Evolutionary conservation across 1,140 invertebrate genomes (phyloP).

Genomic region (Drosophila grimshawi): DNA sequence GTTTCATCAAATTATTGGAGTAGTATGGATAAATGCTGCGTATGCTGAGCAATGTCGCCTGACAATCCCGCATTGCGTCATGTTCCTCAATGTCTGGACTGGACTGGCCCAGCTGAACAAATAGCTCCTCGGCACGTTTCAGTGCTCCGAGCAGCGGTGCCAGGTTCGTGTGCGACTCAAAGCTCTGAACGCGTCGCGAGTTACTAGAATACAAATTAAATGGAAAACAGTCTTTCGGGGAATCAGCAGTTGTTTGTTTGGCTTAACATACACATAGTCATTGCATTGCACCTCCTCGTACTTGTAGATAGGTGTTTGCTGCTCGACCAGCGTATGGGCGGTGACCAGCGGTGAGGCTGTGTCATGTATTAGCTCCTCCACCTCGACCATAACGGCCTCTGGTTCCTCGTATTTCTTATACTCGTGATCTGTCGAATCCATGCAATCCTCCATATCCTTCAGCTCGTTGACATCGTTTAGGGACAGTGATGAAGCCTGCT

Average conservation of each 20-base stretch:
- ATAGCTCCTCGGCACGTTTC: slow-evolving; percentile 78
- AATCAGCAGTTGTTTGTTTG: neutral
- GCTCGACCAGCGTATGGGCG: slow-evolving; percentile 86
- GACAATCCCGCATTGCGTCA: slow-evolving; percentile 64
- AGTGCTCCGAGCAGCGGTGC: slow-evolving; percentile 71
- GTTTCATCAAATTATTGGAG: slow-evolving; percentile 78
- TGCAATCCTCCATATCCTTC: slow-evolving; percentile 83
- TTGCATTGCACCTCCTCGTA: slow-evolving; percentile 85
- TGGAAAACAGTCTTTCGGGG: neutral
- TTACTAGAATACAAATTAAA: slow-evolving; percentile 48
- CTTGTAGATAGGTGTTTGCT: slow-evolving; percentile 89
- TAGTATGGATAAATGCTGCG: slow-evolving; percentile 81
- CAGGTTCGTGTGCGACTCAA: slow-evolving; percentile 79
- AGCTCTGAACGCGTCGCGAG: slow-evolving; percentile 78
- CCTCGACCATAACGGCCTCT: slow-evolving; percentile 88
- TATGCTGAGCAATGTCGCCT: slow-evolving; percentile 67
- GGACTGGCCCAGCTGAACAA: slow-evolving; percentile 54
- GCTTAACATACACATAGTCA: slow-evolving; percentile 69
- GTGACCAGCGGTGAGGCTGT: slow-evolving; percentile 88
- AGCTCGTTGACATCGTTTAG: slow-evolving; percentile 89
- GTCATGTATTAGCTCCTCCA: slow-evolving; percentile 89
- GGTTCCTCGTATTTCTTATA: slow-evolving; percentile 85
- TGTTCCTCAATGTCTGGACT: slow-evolving; percentile 69
- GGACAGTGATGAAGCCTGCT: slow-evolving; percentile 89
- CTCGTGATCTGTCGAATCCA: slow-evolving; percentile 78